Evolutionary conservation across 2,888 invertebrate genomes (phyloP), one percentile per base, ranked within the genome.

Genomic region (Dermolepida albohirtum): DNA sequence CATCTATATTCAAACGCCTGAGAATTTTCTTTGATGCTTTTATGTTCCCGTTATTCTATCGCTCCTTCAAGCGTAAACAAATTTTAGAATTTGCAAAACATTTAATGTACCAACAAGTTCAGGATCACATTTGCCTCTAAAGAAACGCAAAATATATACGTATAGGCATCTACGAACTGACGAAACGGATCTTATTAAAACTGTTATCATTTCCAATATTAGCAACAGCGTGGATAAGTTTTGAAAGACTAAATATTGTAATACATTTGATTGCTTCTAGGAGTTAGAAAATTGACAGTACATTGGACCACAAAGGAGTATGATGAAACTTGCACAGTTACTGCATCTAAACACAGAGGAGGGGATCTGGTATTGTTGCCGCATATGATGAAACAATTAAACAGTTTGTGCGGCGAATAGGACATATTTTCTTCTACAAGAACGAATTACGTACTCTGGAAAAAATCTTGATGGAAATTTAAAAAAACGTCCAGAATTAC

Each of bases 11-110:
- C 47, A n/a, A 47, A 47, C 2, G 16, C 12, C 12, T 47, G 47
- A 4, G 2, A 11, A 43, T 43, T 43, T 43, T 43, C 43, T 11
- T 47, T 16, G 11, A 7, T 47, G 47, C 14, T 86, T 82, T 95
- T 96, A 6, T 29, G 6, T 29, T 29, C 29, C 29, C 6, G 6
- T 29, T 29, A 6, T 29, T 29, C 29, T 29, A 29, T 29, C 6
- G 29, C 6, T 6, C 29, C 29, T 29, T 29, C 16, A 5, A 5
- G 5, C 29, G 5, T 29, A 29, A 29, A 29, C 29, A 29, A 29
- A 29, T 29, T 29, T 29, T 29, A 29, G 29, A 29, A 2, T 14
- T 47, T 12, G 12, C 7, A 7, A 14, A 14, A 7, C 47, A 12
- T 12, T 14, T 47, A 16, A 47, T 47, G 12, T 12, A 47, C 7